Percentiles rank a stretch among this genome's conserved stretches.
phyloP scores from a whole-genome alignment of 2,113 vertebrate species.

The Anguilla rostrata region DNA sequence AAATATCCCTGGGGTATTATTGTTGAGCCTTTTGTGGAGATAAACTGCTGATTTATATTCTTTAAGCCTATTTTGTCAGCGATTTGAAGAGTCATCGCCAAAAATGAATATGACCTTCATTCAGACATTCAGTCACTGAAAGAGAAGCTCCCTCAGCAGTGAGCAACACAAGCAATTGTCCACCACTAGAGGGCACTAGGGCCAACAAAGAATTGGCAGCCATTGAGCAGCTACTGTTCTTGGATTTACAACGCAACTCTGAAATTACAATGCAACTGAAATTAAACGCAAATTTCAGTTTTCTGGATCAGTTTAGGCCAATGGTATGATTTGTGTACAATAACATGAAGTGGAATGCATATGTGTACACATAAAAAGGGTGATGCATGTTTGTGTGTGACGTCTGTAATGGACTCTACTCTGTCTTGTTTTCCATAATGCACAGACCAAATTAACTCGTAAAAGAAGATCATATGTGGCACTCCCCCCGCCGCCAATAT shows the following conservation, averaged over 20 bases:
- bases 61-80: background rate
- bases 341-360: background rate
- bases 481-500: background rate
- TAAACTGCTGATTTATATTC: conserved; percentile 37
- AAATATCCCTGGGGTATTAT: conserved; percentile 24
- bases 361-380: background rate
- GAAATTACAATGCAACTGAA: conserved; percentile 25
- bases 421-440: conserved; percentile 26
- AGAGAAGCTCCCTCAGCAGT: background rate
- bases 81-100: background rate
- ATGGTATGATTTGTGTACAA: conserved; percentile 33
- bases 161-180: background rate
- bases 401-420: conserved; percentile 29
- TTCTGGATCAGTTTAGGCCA: conserved; percentile 24
- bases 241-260: conserved; percentile 10
- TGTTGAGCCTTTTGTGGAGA: background rate
- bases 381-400: background rate
- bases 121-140: background rate
- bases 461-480: conserved; percentile 20
- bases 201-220: background rate
- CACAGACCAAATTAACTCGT: conserved; percentile 19
- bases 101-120: background rate
- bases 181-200: background rate
- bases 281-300: conserved; percentile 28
- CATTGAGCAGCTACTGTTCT: background rate